Conservation (phyloP, 2,797 vertebrate genomes). For the Cyclopterus lumpus region DNA sequence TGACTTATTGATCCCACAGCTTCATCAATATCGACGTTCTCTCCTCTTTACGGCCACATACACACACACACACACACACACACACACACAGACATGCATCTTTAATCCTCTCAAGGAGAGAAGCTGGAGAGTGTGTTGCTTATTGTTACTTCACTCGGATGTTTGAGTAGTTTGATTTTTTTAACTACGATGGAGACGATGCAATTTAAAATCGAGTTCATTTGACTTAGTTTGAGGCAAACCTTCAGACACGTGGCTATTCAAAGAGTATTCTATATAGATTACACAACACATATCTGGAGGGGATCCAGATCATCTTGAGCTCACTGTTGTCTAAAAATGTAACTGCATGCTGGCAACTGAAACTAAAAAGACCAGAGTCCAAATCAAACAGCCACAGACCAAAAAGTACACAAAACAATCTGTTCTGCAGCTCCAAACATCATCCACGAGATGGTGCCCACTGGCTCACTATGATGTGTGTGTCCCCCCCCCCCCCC, state of each 20-base stretch:
- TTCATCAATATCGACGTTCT: not conserved
- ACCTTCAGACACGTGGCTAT: no score
- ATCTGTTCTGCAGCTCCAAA: constrained; percentile 17
- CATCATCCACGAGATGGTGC: constrained; percentile 53
- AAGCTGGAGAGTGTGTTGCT: not conserved
- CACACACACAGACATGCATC: no score
- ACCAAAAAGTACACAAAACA: not conserved
- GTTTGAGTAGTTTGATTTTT: not conserved
- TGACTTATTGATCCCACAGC: constrained; percentile 2
- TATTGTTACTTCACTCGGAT: not conserved
- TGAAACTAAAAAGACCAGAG: not conserved
- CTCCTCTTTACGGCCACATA: not conserved
- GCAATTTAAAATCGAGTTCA: no score
- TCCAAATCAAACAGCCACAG: not conserved
- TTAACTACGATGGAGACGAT: no score
- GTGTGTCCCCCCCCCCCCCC: not conserved
- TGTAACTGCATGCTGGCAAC: not conserved
- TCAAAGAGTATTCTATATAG: no score
- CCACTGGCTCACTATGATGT: constrained; percentile 26
- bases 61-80: no score
- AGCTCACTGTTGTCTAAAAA: not conserved
- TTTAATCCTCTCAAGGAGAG: not conserved
- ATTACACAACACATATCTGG: not conserved
- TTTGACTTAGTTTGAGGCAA: no score
- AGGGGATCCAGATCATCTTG: no score